phyloP scores from a whole-genome alignment of 2,888 invertebrate genomes.

The Drosophila dives region DNA sequence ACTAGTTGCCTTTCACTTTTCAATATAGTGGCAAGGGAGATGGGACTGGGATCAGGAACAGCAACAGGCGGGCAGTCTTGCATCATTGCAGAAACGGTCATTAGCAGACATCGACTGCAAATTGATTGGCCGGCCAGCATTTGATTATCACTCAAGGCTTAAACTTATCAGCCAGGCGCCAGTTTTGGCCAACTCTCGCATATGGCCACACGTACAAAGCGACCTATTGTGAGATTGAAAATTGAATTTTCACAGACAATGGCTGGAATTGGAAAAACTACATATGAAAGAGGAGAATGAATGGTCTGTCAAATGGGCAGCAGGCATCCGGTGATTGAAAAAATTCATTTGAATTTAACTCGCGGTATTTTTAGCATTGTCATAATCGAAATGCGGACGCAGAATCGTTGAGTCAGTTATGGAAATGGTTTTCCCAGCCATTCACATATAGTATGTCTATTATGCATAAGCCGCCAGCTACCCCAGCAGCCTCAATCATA shows the following conservation, averaged over 20 bases:
- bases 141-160: constrained; percentile 74
- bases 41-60: constrained; percentile 5
- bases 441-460: constrained; percentile 55
- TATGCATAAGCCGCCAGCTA: constrained; percentile 60
- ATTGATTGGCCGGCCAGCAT: constrained; percentile 63
- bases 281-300: constrained; percentile 16
- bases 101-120: constrained; percentile 65
- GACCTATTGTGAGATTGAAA: constrained; percentile 52
- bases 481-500: constrained; percentile 32
- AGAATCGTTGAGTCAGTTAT: constrained; percentile 57
- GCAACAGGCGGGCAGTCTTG: constrained; percentile 36
- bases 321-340: constrained; percentile 47
- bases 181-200: constrained; percentile 24
- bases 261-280: constrained; percentile 4
- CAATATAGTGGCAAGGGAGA: constrained; percentile 1
- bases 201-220: constrained; percentile 10
- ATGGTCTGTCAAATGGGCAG: constrained; percentile 44
- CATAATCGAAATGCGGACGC: constrained; percentile 63
- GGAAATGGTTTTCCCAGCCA: constrained; percentile 48
- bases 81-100: constrained; percentile 47
- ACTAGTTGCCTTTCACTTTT: constrained; percentile 40
- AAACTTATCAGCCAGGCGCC: constrained; percentile 62
- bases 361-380: constrained; percentile 73
- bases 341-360: constrained; percentile 61
- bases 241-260: constrained; percentile 71